Base-by-base conservation (phyloP, 2,797 vertebrate genomes). In the Pseudopleuronectes americanus region DNA sequence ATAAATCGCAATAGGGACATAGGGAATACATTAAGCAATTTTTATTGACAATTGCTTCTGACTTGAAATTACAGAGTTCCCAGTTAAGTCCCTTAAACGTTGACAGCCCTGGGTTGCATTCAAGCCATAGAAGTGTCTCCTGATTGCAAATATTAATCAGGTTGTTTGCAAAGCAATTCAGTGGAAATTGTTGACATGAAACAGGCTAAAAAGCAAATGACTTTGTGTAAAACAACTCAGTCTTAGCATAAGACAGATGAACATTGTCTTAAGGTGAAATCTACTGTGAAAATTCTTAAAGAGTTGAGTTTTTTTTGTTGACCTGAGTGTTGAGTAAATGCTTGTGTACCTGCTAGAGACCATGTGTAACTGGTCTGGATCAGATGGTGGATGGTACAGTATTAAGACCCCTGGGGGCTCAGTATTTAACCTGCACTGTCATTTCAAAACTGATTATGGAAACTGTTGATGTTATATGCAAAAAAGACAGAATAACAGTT, bases 391-490 rank as follows among this genome's bases (percentile, higher is more conserved):
- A 77, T 75, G 77, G 72, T 77, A 64, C 82, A 90, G 87, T 91
- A 81, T 92, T 91, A 90, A 61, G 54, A 81, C 60, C 80, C 76
- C 68, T 54, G 64, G 70, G 58, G 73, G 80, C 77, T 89, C 87
- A 83, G 90, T 92, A 83, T 92, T 92, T 89, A 87, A 93, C 72
- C 79, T 84, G 68, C 78, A 80, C 84, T 87, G 85, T 91, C 71
- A 62, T 83, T 81, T 80, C 74, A 64, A 83, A 87, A 64, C 57
- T 22, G 55, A 81, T 84, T 91, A 90, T 79, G 88, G 76, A 87
- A 90, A 79, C 81, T 81, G 86, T 89, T 83, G 71, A 83, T 90
- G 87, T 92, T 89, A 87, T 92, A 93, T 93, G 89, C 90, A 92
- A 90, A 89, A 89, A 61, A 80, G 74, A 84, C 68, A 49, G 59